Evolutionary conservation across 2,888 invertebrate genomes (phyloP).

Genomic region (Hydraecia micacea): DNA sequence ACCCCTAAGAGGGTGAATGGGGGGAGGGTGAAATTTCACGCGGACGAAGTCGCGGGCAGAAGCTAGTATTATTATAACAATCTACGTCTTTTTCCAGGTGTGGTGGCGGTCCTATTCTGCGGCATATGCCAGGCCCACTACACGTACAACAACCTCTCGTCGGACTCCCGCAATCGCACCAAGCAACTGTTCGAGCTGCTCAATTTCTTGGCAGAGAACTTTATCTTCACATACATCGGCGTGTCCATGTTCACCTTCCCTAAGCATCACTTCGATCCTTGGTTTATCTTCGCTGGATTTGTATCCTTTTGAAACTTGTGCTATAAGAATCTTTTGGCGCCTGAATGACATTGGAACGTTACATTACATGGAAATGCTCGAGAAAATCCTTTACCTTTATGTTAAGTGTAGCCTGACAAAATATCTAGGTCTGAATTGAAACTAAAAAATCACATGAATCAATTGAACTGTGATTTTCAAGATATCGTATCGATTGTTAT

Average conservation of each 20-base stretch:
- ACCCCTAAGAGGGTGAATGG: too few species aligned
- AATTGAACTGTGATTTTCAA: too few species aligned
- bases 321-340: background rate
- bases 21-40: too few species aligned
- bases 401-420: background rate
- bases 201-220: slow-evolving; percentile 99
- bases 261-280: slow-evolving; percentile 97
- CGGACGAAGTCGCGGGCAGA: too few species aligned
- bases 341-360: background rate
- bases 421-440: background rate
- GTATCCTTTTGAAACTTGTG: slow-evolving; percentile 93
- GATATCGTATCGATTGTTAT: too few species aligned
- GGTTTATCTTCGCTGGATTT: slow-evolving; percentile 97
- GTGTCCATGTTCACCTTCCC: slow-evolving; percentile 99
- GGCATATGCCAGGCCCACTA: slow-evolving; percentile 99
- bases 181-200: slow-evolving; percentile 98
- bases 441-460: background rate
- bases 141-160: slow-evolving; percentile 98
- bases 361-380: too few species aligned
- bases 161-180: slow-evolving; percentile 95
- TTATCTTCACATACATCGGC: slow-evolving; percentile 99
- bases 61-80: slow-evolving; percentile 1
- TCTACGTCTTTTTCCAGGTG: slow-evolving; percentile 89
- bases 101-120: slow-evolving; percentile 99
- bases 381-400: too few species aligned